Evolutionary conservation across 2,888 invertebrate species (phyloP).

Genomic region (Capitulum mitella): DNA sequence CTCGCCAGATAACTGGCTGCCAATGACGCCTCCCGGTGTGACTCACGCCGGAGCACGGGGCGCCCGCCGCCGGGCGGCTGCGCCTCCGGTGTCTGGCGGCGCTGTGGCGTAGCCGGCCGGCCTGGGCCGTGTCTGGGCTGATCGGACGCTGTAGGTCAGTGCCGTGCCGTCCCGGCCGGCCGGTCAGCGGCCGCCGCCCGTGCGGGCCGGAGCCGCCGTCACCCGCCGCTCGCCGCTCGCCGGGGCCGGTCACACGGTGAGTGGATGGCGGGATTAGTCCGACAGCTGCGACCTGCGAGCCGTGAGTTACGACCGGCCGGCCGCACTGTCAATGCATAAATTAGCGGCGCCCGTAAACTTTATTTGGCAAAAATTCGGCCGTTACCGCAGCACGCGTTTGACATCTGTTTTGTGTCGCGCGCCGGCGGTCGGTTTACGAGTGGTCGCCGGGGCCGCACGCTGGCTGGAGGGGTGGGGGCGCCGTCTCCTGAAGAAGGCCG

Average conservation of each 20-base stretch:
- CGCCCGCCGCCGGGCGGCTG: too few relatives aligned
- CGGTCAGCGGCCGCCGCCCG: too few relatives aligned
- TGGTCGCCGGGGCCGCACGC: not conserved
- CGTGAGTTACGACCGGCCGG: not conserved
- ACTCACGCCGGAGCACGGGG: too few relatives aligned
- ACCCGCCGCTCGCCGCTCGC: too few relatives aligned
- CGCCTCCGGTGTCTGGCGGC: too few relatives aligned
- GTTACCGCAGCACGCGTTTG: not conserved
- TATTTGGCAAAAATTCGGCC: not conserved
- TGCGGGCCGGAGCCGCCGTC: too few relatives aligned
- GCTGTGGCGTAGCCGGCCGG: too few relatives aligned
- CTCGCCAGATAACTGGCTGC: too few relatives aligned
- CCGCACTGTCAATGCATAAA: not conserved
- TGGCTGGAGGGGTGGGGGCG: not conserved
- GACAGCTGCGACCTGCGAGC: not conserved
- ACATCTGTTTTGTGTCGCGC: not conserved
- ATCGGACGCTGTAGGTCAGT: too few relatives aligned
- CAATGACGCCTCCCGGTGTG: too few relatives aligned
- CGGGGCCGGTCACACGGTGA: not conserved
- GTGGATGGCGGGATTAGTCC: not conserved
- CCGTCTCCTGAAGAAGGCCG: not conserved
- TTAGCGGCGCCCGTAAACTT: not conserved
- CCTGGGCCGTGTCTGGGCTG: too few relatives aligned
- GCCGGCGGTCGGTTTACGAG: not conserved
- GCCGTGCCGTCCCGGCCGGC: too few relatives aligned